Base-by-base conservation (phyloP, 2,888 invertebrate species). In the Nipponacmea schrenckii region DNA sequence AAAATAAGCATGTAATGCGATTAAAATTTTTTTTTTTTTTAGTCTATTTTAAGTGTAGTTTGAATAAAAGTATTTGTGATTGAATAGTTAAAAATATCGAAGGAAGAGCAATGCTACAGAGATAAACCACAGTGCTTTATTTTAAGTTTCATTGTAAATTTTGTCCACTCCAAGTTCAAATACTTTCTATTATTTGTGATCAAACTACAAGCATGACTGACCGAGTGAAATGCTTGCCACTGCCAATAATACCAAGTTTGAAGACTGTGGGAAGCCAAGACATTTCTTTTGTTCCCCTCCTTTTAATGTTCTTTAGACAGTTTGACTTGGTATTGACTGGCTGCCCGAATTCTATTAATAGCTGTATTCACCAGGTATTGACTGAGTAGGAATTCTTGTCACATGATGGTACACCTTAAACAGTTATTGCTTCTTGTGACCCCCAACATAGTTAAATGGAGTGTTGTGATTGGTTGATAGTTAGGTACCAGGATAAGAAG, bases 321-420 rank as follows among this genome's bases (percentile, higher is more conserved):
- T 63, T 63, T 46, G 68, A 69, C 68, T 63, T 63, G 27, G 26
- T 69, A 48, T 69, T 69, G 68, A 69, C 68, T 63, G 20, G 68
- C 45, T 69, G 62, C 48, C 63, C n/a, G 24, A 63, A 69, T 24
- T 69, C 68, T 69, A 69, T 63, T 63, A 56, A 69, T 69, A 69
- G 68, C 44, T 44, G 46, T 63, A 69, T 69, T 69, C 45, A 69
- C 62, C 62, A 44, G 48, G 62, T 69, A 69, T 69, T 62, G 63
- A 45, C 46, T 48, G 27, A 69, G 68, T 62, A 17, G 63, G 63
- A 63, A 46, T 15, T 48, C 67, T 27, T 46, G 67, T 24, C 67
- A 67, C 45, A 69, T 39, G 68, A 20, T 63, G 68, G 63, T 56
- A 69, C 68, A 46, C 62, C 68, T 63, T 46, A 48, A 67, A 67